Conservation (phyloP, 2,888 invertebrate species). For the Phengaris alcon region DNA sequence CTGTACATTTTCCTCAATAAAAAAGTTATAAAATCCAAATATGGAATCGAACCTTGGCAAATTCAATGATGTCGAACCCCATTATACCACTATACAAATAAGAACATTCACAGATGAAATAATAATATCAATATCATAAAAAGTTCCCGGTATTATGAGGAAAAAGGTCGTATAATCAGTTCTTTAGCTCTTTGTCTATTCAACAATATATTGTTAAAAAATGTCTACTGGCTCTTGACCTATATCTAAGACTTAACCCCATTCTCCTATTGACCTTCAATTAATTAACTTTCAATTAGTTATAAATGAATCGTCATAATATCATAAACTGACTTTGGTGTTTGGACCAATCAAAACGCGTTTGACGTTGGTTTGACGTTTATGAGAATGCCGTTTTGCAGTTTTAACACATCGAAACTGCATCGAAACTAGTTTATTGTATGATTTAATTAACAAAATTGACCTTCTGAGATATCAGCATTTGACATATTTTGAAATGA, state of each 20-base stretch:
- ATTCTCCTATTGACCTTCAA: too few species aligned
- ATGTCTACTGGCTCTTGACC: background rate
- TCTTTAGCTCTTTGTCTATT: background rate
- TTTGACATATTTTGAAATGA: too few species aligned
- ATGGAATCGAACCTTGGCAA: conserved; percentile 7
- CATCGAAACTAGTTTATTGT: too few species aligned
- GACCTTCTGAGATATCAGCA: too few species aligned
- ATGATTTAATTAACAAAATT: too few species aligned
- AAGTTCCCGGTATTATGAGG: background rate
- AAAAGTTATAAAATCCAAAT: conserved; percentile 16
- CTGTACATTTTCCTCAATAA: conserved; percentile 20
- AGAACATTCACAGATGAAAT: conserved; percentile 8
- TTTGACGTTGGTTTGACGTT: too few species aligned
- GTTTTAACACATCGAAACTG: too few species aligned
- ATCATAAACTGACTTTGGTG: too few species aligned
- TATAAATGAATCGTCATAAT: too few species aligned
- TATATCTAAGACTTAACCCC: background rate
- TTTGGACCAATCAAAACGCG: too few species aligned
- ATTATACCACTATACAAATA: background rate
- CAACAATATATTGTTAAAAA: background rate
- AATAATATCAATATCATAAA: conserved; percentile 18
- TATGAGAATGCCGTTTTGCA: too few species aligned
- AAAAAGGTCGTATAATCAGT: background rate
- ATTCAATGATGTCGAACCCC: conserved; percentile 8
- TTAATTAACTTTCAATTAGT: too few species aligned